Base-by-base conservation (phyloP, 1,140 invertebrate species). In the Eubasilissa regina region DNA sequence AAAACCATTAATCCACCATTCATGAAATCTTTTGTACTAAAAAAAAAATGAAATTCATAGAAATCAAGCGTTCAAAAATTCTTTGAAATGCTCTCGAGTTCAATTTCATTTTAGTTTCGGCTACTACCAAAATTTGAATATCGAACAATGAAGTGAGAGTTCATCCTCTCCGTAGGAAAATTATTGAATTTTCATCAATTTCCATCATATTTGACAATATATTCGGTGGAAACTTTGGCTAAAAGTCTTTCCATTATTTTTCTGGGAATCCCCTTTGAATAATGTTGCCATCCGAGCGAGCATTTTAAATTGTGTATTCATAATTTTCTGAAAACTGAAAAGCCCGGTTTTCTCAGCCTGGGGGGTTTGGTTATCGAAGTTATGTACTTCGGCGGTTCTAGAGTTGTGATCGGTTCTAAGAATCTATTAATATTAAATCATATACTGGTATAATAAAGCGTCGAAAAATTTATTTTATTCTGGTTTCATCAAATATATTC, bases 231-330 rank as follows among this genome's bases (percentile, higher is more conserved):
- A 64, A 35, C 35, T 64, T 64, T 64, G 0, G 19, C 21, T 3
- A 64, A 64, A 10, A 62, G 25, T 62, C 25, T 21, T 25, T 35
- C 53, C 53, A 58, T 64, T 51, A 51, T 51, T 51, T 64, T 64
- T 35, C 21, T 35, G 13, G 60, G 35, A 64, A 13, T 64, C 60
- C 60, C 60, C 17, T 51, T 70, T 51, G 45, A 35, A 17, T 70
- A 53, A 48, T 7, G 12, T 19, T 25, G 66, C 44, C 47, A 25
- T 10, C 48, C 15, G 35, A 68, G 45, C 66, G 45, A 51, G 47
- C 17, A 21, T 70, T 70, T 70, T 53, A 70, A 70, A 70, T 53
- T 70, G 15, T 70, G 47, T 51, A 70, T 70, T 70, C 66, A 70
- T 70, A 70, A 51, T 70, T 70, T 70, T 70, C 19, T 15, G 45